Base-by-base conservation (phyloP, 2,888 invertebrate species). In the Eurytoma adleriae region DNA sequence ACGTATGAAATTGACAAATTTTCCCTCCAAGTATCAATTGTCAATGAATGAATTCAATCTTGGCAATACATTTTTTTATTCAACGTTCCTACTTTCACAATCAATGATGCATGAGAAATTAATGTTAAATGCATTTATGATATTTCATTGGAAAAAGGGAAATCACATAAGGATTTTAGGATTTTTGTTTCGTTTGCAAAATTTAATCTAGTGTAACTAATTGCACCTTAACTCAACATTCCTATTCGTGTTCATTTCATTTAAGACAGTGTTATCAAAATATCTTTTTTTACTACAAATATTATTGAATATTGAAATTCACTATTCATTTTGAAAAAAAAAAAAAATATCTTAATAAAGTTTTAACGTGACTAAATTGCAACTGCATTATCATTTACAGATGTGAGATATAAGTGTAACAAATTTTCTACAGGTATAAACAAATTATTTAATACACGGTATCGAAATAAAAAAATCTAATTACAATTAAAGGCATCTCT, bases 1-100 rank as follows among this genome's bases (percentile, higher is more conserved):
- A 68, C 56, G 59, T 71, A 54, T 71, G 61, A 80, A 80, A 73
- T 80, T 77, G 73, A 80, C 73, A 70, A 72, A 24, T 76, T 68
- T 75, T 30, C n/a, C 57, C 14, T 20, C 57, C 71, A 67, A 16
- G 61, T 52, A 40, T 71, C 40, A 54, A 70, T 76, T 59, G 14
- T 59, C 24, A 57, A 71, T 70, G 40, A 64, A 77, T 48, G 54
- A 57, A 62, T 64, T n/a, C 24, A 24, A 1, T 57, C 54, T 77
- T 40, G 62, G 27, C 69, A 56, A 70, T 18, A 52, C 18, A 70
- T 18, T 10, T 30, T 54, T 66, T 72, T 27, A 57, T 48, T 54
- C 40, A 40, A 54, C 24, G 14, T 40, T n/a, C 56, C 48, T 59
- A 18, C 18, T 61, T 71, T 40, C 27, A 40, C 16, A 30, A n/a